Percentiles rank a stretch among this genome's conserved stretches.
Evolutionary conservation across 2,797 vertebrate genomes (phyloP).

Genomic region (Arvicola amphibius): DNA sequence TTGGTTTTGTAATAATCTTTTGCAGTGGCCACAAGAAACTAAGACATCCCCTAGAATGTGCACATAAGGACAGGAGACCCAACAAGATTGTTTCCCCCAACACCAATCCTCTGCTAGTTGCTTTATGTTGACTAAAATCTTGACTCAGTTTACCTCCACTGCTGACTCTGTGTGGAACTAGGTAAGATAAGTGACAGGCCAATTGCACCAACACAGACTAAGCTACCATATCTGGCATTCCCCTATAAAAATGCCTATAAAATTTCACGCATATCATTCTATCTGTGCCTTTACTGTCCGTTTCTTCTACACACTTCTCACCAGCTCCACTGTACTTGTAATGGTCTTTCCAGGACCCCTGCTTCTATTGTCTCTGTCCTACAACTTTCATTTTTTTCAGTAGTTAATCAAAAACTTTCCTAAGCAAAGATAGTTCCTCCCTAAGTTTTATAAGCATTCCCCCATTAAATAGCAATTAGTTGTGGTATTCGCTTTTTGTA

Average conservation of each 20-base stretch:
- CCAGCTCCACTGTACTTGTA: neutral
- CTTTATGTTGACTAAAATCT: neutral
- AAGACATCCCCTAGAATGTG: too few species aligned
- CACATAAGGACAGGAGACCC: neutral
- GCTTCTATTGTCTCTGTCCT: neutral
- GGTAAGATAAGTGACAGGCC: neutral
- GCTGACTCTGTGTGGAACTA: neutral
- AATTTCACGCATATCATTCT: neutral
- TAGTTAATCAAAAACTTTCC: neutral
- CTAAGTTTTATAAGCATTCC: neutral
- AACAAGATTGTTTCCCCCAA: neutral
- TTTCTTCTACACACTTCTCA: neutral
- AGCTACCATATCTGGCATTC: neutral
- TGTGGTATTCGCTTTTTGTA: neutral
- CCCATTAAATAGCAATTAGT: neutral
- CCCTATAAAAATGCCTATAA: too few species aligned
- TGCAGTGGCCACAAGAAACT: neutral
- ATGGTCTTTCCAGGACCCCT: too few species aligned
- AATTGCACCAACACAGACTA: neutral
- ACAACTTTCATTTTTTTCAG: neutral
- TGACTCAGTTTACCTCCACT: neutral
- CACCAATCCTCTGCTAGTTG: neutral
- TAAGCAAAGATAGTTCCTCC: neutral
- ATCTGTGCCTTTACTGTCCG: neutral
- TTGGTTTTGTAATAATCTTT: neutral